A percentile compares a stretch with the other conserved stretches of the same genome.
phyloP scores from a whole-genome alignment of 1,140 invertebrate genomes.

The Meloidogyne floridensis region DNA sequence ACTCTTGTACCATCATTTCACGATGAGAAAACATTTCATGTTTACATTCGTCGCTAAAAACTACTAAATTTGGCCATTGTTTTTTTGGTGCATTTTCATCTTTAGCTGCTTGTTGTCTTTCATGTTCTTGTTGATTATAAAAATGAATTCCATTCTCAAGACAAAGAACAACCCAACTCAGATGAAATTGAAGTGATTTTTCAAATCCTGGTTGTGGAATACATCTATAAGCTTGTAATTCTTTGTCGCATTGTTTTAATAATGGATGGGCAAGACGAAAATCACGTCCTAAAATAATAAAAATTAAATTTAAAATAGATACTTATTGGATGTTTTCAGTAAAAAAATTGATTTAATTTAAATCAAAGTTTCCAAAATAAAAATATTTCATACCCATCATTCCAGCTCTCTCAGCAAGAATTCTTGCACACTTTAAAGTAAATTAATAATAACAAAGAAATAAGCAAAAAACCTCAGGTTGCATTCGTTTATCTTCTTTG shows the following conservation, averaged over 20 bases:
- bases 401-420: conserved; percentile 81
- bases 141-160: conserved; percentile 80
- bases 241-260: conserved; percentile 82
- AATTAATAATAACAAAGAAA: conserved; percentile 16
- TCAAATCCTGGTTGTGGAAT: conserved; percentile 59
- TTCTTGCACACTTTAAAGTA: conserved; percentile 75
- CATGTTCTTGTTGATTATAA: conserved; percentile 62
- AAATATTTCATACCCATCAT: conserved; percentile 72
- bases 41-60: conserved; percentile 73
- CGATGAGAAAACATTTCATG: conserved; percentile 86
- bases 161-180: conserved; percentile 85
- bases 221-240: conserved; percentile 72
- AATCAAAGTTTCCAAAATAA: not conserved
- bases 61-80: conserved; percentile 40
- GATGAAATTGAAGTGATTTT: conserved; percentile 69
- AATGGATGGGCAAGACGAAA: conserved; percentile 86
- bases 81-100: conserved; percentile 39
- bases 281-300: conserved; percentile 73
- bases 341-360: no score
- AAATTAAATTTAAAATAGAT: not conserved
- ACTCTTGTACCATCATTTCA: conserved; percentile 87
- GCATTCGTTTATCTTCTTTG: conserved; percentile 76
- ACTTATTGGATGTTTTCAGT: no score
- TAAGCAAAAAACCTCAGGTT: conserved; percentile 66
- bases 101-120: conserved; percentile 40